Evolutionary conservation across 1,140 invertebrate genomes (phyloP), one percentile per base, ranked within the genome.

Genomic region (Meloidogyne exigua): DNA sequence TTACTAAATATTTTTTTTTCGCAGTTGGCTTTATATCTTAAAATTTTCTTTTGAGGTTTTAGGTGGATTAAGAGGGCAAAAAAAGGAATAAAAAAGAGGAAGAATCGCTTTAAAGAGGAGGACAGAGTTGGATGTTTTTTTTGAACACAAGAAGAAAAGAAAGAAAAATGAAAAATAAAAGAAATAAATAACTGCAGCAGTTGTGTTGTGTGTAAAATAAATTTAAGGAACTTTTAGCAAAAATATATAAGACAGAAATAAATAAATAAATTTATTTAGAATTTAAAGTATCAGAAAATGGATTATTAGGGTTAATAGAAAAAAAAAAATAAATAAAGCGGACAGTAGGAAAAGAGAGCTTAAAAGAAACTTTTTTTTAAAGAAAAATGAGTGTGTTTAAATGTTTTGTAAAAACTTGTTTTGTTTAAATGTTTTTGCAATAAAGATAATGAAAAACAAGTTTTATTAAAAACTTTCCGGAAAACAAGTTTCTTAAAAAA

Each of bases 191-290:
- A 57, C 49, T 57, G 49, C 15, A 57, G 42, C 49, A 57, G 49
- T 57, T 57, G 49, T 57, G 49, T 57, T 15, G 18, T 18, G 18
- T 57, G 18, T 57, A 4, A n/a, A 57, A 57, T 57, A 57, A 57
- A 57, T 57, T n/a, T n/a, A 57, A 57, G 49, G 49, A 57, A 57
- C 49, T 57, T 57, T 57, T 57, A 57, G 49, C 18, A 57, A 57
- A 57, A 57, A 57, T 18, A 44, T 4, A 15, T 32, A 49, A 15
- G 44, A 49, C 44, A 49, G 3, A 57, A 57, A 21, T n/a, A 57
- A 21, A 57, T 21, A n/a, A 57, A n/a, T 12, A 57, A 57, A 57
- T 57, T 15, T 15, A 57, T 49, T 49, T 49, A 44, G 42, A 44
- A 15, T 11, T 44, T 18, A 18, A n/a, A 57, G 49, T 18, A 57